Conservation (phyloP, 2,113 vertebrate genomes). For the Dendropsophus ebraccatus region DNA sequence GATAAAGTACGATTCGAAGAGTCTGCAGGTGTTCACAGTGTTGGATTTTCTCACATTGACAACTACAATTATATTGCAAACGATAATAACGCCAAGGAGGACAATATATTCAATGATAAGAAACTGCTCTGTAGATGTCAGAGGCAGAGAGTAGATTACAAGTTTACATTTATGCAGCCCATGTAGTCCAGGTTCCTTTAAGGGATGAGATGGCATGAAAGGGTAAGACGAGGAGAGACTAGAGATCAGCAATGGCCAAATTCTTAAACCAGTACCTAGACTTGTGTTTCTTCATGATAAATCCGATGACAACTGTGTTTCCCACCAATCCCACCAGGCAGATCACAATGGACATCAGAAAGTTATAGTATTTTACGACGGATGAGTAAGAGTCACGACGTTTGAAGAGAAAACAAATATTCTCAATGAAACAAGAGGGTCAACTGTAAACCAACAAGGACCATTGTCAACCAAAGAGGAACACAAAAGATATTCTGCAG, state of each 20-base stretch:
- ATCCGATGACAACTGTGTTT: too few species aligned
- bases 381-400: too few species aligned
- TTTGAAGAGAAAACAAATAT: not conserved
- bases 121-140: not conserved
- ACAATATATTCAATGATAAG: too few species aligned
- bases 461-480: too few species aligned
- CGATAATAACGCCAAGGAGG: not conserved
- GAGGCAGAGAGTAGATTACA: not conserved
- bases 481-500: too few species aligned
- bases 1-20: too few species aligned
- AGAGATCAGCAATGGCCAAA: slow-evolving; percentile 18
- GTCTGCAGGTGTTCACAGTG: not conserved
- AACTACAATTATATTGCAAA: slow-evolving; percentile 14
- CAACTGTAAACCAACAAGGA: too few species aligned
- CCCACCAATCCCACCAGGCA: too few species aligned
- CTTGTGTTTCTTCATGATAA: slow-evolving; percentile 32
- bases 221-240: not conserved
- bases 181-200: not conserved
- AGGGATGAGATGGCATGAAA: not conserved
- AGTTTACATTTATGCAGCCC: not conserved
- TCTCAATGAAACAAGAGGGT: not conserved
- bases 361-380: too few species aligned
- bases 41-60: slow-evolving; percentile 11
- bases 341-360: too few species aligned
- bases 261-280: slow-evolving; percentile 31